Evolutionary conservation across 2,797 vertebrate genomes (phyloP), one percentile per base, ranked within the genome.

Genomic region (Coregonus suidteri): DNA sequence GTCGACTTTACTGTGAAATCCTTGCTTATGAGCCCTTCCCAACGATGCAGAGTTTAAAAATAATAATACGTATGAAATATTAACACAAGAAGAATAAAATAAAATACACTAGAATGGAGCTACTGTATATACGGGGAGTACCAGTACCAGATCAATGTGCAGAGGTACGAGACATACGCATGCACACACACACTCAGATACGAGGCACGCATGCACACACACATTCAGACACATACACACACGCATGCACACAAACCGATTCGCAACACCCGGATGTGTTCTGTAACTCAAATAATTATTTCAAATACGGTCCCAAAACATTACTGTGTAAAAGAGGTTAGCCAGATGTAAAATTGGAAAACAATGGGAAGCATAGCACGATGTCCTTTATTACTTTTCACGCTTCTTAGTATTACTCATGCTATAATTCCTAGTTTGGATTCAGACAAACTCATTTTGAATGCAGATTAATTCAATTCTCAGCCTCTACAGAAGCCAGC

Each of bases 391-490:
- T 87, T 79, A 73, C 82, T 87, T 86, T 84, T 79, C 82, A 81
- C 81, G 81, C 81, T 79, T 89, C 83, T 90, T 79, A 82, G 81
- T 79, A 79, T 87, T 90, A 90, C 89, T 85, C 53, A 75, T 73
- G 75, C 85, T 88, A 73, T 89, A 91, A 92, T 92, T 89, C 90
- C 81, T 84, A 82, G 82, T 86, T 83, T 35, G 84, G 84, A 90
- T 88, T 88, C 84, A 87, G 77, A 88, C 79, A 84, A 88, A 87
- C 87, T 92, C 25, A 89, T 89, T 91, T 84, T 82, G 73, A 81
- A 91, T 91, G 90, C 84, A 91, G 90, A 93, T 92, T 85, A 91
- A 92, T 91, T 84, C 88, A 88, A 80, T 82, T 84, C 78, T 71
- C 80, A 80, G 75, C 77, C 83, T 83, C 84, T 87, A 85, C 79